A percentile compares a stretch with the other conserved stretches of the same genome.
These are phyloP conservation scores for Smittia aterrima DNA, from an alignment of 2,888 invertebrate species.

Conservation along the genomic window DNA sequence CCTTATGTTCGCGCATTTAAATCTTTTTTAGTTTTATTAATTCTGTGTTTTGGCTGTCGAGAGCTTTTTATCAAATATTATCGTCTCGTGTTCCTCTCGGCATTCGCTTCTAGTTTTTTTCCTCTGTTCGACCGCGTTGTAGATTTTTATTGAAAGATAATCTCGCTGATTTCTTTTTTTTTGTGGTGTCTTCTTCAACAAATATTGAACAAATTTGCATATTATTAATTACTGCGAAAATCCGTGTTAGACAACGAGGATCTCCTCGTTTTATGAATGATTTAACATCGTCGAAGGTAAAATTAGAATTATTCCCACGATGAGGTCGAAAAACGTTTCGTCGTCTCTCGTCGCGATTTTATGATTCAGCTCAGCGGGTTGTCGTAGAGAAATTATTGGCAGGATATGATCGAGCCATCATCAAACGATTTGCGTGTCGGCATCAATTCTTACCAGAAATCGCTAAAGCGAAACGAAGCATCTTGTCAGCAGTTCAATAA, in stretches of 20 bases:
- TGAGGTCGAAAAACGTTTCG: background rate
- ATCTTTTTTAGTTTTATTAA: constrained; percentile 41
- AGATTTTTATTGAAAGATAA: background rate
- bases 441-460: background rate
- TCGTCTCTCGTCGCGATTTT: background rate
- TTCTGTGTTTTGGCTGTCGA: constrained; percentile 5
- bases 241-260: constrained; percentile 22
- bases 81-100: background rate
- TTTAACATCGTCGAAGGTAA: constrained; percentile 24
- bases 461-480: constrained; percentile 2
- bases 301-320: constrained; percentile 4
- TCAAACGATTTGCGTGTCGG: background rate
- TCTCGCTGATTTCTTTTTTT: constrained; percentile 4
- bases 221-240: constrained; percentile 36
- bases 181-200: background rate
- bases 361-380: background rate
- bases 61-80: background rate
- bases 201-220: constrained; percentile 27
- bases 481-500: constrained; percentile 10
- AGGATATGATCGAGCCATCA: constrained; percentile 29
- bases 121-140: background rate
- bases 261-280: constrained; percentile 18
- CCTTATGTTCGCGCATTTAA: constrained; percentile 41
- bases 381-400: constrained; percentile 3
- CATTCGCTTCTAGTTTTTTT: constrained; percentile 39